Percentiles rank a stretch among this genome's conserved stretches.
Evolutionary conservation across 1,140 invertebrate species (phyloP).

Genomic region (Theocolax elegans): DNA sequence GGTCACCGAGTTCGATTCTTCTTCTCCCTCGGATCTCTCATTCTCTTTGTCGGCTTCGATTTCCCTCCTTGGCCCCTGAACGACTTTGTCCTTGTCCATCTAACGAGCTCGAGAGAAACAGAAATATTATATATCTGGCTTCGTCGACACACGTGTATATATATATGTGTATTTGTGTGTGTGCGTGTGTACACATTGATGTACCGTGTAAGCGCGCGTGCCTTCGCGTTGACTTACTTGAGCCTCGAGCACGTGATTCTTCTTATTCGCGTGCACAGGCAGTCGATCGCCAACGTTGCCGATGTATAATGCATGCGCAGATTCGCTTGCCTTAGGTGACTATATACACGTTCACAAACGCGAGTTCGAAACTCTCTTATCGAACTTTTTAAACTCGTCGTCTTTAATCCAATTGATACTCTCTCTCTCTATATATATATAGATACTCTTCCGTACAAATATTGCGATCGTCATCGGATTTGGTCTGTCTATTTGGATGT

Average conservation of each 20-base stretch:
- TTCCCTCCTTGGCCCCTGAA: conserved; percentile 29
- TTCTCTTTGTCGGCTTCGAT: conserved; percentile 19
- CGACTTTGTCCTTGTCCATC: conserved; percentile 36
- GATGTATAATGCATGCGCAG: conserved; percentile 1
- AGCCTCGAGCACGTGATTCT: conserved; percentile 30
- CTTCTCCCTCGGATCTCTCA: not conserved
- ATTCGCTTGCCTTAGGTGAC: conserved; percentile 13
- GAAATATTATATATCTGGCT: not conserved
- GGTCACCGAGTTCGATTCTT: no score
- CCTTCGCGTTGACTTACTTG: conserved; percentile 1
- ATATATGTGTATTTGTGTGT: no score
- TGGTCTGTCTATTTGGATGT: no score
- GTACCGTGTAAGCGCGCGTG: not conserved
- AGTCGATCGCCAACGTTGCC: not conserved
- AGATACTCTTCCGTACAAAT: no score
- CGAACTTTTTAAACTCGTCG: no score
- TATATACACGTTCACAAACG: no score
- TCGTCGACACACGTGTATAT: not conserved
- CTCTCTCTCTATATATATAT: no score
- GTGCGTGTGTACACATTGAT: not conserved
- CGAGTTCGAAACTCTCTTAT: no score
- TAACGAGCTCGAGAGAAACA: conserved; percentile 16
- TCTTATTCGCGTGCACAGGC: conserved; percentile 12
- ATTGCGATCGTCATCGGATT: no score
- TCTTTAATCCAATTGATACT: no score